Evolutionary conservation across 2,113 vertebrate genomes (phyloP).

Genomic region (Amphiprion ocellaris): DNA sequence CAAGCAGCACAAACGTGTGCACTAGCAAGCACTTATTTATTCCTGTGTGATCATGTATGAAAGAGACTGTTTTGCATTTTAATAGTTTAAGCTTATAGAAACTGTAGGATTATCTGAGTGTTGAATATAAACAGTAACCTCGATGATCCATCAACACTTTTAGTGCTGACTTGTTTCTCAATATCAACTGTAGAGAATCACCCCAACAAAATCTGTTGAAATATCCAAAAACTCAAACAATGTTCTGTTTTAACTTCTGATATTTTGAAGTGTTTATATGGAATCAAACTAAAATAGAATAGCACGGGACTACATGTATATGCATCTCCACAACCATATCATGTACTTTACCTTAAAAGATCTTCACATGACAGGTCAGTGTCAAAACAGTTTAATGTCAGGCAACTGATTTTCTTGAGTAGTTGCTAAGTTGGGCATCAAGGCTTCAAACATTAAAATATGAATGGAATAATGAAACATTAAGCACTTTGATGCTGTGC

Average conservation of each 20-base stretch:
- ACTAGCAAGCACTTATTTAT: background rate
- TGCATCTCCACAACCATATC: background rate
- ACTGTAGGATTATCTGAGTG: background rate
- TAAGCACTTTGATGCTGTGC: constrained; percentile 9
- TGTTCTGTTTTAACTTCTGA: too few relatives aligned
- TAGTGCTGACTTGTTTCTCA: background rate
- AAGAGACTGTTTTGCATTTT: constrained; percentile 14
- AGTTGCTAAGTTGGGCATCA: background rate
- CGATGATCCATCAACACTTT: background rate
- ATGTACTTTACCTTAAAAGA: background rate
- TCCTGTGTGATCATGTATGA: background rate
- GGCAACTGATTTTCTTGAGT: background rate
- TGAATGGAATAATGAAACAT: constrained; percentile 13
- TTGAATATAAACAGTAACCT: background rate
- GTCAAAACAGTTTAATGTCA: background rate
- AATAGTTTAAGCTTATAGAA: too few relatives aligned
- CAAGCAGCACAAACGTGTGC: background rate
- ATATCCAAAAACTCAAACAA: too few relatives aligned
- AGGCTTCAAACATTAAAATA: background rate
- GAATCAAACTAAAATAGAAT: background rate
- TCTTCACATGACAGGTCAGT: constrained; percentile 1
- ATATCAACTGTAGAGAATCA: background rate
- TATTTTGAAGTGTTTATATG: background rate
- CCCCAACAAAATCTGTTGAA: too few relatives aligned
- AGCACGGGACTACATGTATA: background rate